Conservation (phyloP, 2,888 invertebrate species). For the Dryococelus australis region DNA sequence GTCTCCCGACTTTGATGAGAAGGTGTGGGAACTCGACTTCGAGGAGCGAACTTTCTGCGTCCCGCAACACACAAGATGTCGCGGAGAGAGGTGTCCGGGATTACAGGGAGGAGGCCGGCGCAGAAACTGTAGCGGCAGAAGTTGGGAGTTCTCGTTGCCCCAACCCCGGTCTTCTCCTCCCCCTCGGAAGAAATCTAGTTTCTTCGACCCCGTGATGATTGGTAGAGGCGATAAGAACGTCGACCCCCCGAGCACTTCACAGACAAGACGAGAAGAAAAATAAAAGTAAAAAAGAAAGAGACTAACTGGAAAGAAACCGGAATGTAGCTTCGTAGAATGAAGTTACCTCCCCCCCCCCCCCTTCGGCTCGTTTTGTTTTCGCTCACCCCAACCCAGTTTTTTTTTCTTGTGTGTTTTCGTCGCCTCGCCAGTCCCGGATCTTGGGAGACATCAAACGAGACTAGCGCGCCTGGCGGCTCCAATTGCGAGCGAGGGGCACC, state of each 20-base stretch:
- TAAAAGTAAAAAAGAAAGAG: background rate
- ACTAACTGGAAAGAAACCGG: background rate
- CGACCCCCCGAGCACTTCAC: background rate
- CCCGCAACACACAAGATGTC: background rate
- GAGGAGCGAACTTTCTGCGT: background rate
- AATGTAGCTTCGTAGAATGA: background rate
- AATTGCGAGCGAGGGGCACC: background rate
- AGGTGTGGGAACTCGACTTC: background rate
- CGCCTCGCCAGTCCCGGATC: background rate
- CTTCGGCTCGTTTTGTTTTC: constrained; percentile 9
- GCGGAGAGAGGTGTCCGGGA: background rate
- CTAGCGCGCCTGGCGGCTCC: background rate
- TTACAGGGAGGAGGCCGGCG: background rate
- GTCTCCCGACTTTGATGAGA: background rate
- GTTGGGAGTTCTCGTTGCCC: background rate
- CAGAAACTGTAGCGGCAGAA: background rate
- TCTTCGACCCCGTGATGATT: background rate
- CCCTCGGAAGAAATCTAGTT: background rate
- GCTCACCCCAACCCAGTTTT: background rate
- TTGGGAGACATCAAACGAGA: background rate
- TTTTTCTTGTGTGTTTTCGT: background rate
- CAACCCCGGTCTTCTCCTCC: background rate
- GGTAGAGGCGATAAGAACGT: background rate
- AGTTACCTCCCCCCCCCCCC: background rate
- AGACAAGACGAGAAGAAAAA: background rate